phyloP scores from a whole-genome alignment of 1,140 invertebrate genomes.

The Charaxes varanes region DNA sequence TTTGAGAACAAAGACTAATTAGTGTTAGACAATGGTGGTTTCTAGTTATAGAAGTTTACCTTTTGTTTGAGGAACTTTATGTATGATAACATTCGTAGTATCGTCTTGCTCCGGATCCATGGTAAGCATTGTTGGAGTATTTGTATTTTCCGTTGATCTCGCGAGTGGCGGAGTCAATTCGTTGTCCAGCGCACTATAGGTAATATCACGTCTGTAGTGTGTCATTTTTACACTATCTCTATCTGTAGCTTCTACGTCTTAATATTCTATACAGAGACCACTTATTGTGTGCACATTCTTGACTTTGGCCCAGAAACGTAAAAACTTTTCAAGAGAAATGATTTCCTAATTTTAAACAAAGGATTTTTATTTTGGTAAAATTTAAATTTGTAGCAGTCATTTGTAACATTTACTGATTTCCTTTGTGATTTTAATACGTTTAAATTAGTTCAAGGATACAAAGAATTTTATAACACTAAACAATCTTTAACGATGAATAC shows the following conservation, averaged over 20 bases:
- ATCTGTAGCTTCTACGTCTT: conserved; percentile 37
- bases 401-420: conserved; percentile 6
- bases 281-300: conserved; percentile 51
- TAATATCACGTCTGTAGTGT: conserved; percentile 58
- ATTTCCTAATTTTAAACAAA: conserved; percentile 37
- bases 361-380: conserved; percentile 26
- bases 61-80: conserved; percentile 66
- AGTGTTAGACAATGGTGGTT: not conserved
- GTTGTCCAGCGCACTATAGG: conserved; percentile 55
- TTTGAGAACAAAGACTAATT: conserved; percentile 7
- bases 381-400: conserved; percentile 24
- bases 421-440: conserved; percentile 13
- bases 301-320: conserved; percentile 57
- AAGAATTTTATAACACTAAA: conserved; percentile 49
- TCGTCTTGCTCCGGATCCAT: conserved; percentile 62
- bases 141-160: conserved; percentile 33
- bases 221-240: conserved; percentile 39
- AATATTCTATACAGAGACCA: conserved; percentile 38
- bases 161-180: conserved; percentile 50
- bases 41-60: conserved; percentile 30
- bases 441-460: conserved; percentile 51
- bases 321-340: conserved; percentile 36
- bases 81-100: conserved; percentile 58
- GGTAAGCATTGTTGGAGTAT: conserved; percentile 48
- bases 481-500: conserved; percentile 36